phyloP scores from a whole-genome alignment of 2,113 vertebrate genomes.

The Syngnathoides biaculeatus region DNA sequence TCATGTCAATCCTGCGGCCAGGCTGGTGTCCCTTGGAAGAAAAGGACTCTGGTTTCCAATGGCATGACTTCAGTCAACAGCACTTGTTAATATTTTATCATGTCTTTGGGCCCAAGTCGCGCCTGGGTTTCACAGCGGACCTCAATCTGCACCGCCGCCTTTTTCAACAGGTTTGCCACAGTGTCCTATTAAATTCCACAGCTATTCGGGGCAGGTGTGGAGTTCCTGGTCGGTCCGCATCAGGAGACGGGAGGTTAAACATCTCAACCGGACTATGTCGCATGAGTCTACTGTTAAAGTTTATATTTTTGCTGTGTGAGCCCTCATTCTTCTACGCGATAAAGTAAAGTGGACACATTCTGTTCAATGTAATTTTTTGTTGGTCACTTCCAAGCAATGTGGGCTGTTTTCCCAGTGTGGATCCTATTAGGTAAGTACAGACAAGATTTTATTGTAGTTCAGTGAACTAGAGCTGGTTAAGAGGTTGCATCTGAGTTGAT shows the following conservation, averaged over 20 bases:
- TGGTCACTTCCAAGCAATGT: slow-evolving; percentile 36
- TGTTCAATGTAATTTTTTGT: neutral
- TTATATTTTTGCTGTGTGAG: neutral
- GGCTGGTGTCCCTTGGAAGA: slow-evolving; percentile 25
- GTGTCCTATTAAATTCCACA: slow-evolving; percentile 51
- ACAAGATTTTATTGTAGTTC: neutral
- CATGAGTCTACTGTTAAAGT: neutral
- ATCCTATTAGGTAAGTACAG: slow-evolving; percentile 63
- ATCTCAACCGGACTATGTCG: neutral
- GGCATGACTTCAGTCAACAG: slow-evolving; percentile 52
- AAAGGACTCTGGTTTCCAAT: slow-evolving; percentile 51
- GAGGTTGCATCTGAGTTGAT: neutral
- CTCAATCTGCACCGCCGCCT: slow-evolving; percentile 57
- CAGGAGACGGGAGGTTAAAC: slow-evolving; percentile 3
- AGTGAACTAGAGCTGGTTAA: neutral
- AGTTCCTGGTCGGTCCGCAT: slow-evolving; percentile 30
- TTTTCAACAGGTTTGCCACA: slow-evolving; percentile 2
- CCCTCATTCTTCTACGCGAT: slow-evolving; percentile 14
- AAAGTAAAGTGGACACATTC: slow-evolving; percentile 8
- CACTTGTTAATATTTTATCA: slow-evolving; percentile 68
- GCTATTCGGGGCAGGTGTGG: slow-evolving; percentile 35
- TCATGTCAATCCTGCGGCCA: slow-evolving; percentile 20
- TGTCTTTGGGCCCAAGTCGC: slow-evolving; percentile 56
- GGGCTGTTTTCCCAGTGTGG: slow-evolving; percentile 33
- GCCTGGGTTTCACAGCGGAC: slow-evolving; percentile 57